Percentiles rank a stretch among this genome's conserved stretches.
Conservation (phyloP, 2,113 vertebrate genomes). For the Actenoides lindsayi region DNA sequence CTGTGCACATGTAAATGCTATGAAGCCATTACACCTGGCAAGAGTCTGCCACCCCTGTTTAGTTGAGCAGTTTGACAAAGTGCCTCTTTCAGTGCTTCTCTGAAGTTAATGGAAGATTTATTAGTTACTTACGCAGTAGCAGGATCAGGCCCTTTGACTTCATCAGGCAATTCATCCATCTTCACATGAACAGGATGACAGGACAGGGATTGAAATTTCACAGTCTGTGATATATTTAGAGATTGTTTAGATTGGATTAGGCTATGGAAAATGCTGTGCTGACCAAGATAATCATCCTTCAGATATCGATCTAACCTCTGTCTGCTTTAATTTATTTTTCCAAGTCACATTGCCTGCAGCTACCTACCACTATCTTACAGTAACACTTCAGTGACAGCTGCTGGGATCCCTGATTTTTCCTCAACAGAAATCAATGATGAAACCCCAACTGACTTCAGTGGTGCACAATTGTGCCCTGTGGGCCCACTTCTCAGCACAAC, state of each 20-base stretch:
- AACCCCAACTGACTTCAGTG: not conserved
- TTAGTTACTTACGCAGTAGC: not conserved
- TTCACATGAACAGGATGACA: constrained; percentile 21
- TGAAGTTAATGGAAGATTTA: not conserved
- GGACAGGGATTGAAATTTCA: constrained; percentile 60
- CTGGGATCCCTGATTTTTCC: not conserved
- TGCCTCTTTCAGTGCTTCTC: not conserved
- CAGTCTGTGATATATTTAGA: constrained; percentile 55
- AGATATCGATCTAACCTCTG: constrained; percentile 61
- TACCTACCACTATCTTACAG: not conserved
- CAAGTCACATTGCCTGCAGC: constrained; percentile 26
- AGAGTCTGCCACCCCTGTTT: not conserved
- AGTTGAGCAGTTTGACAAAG: not conserved
- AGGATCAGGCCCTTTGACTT: constrained; percentile 19
- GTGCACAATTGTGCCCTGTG: not conserved
- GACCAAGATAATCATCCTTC: constrained; percentile 53
- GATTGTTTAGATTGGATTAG: constrained; percentile 44
- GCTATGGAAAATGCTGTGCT: constrained; percentile 24
- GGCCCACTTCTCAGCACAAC: not conserved
- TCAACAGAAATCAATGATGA: not conserved
- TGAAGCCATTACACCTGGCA: not conserved
- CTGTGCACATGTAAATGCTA: not conserved
- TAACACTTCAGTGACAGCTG: not conserved
- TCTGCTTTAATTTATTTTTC: constrained; percentile 62
- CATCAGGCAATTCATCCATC: not conserved